Evolutionary conservation across 1,140 invertebrate species (phyloP).

Genomic region (Zaprionus kolodkinae): DNA sequence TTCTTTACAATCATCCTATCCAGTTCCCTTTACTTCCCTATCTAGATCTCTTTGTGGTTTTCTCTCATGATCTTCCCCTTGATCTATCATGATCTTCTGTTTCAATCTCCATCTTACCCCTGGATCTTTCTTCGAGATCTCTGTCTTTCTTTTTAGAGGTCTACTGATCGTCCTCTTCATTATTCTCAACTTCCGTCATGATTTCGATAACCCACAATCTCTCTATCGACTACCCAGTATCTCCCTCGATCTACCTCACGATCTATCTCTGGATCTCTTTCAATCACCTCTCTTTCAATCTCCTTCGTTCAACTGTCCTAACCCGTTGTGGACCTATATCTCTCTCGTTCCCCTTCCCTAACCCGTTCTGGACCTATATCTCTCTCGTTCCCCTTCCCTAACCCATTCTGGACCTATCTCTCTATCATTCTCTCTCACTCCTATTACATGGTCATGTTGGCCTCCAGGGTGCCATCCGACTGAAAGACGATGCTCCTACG

Average conservation of each 20-base stretch:
- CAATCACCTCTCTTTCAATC: not conserved
- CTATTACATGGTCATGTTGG: conserved; percentile 50
- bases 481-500: conserved; percentile 76
- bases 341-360: not conserved
- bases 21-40: not conserved
- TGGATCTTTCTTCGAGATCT: not conserved
- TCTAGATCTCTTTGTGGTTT: not conserved
- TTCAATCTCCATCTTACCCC: no score
- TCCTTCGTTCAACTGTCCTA: no score
- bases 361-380: no score
- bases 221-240: no score
- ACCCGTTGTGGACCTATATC: no score
- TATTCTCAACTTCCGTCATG: no score
- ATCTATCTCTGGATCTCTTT: not conserved
- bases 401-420: no score
- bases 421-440: not conserved
- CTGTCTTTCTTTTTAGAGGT: no score
- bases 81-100: no score
- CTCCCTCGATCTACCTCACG: not conserved
- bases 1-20: not conserved
- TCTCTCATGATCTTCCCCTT: no score
- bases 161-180: no score
- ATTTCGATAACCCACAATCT: no score
- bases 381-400: not conserved
- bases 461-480: conserved; percentile 71